Percentiles rank a stretch among this genome's conserved stretches.
phyloP scores from a whole-genome alignment of 2,113 vertebrate species.

The Papio anubis region DNA sequence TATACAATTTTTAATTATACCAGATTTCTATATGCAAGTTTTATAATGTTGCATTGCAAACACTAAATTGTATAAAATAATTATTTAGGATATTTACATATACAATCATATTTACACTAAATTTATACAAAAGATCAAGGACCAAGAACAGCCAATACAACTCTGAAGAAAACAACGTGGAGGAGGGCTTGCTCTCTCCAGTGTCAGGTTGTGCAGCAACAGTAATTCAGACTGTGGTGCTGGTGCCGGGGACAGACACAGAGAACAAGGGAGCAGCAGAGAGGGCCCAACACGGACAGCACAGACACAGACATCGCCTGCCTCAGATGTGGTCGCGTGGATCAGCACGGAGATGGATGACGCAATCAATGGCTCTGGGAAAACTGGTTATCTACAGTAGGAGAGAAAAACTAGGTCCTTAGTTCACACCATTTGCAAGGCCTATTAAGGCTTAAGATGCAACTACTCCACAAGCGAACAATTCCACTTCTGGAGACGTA shows the following conservation, averaged over 20 bases:
- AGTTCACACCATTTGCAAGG: neutral
- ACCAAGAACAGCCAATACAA: neutral
- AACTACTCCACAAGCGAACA: neutral
- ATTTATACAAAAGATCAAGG: neutral
- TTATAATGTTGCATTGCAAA: neutral
- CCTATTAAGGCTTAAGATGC: neutral
- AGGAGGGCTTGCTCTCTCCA: neutral
- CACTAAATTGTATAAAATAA: too few relatives aligned
- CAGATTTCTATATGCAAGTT: neutral
- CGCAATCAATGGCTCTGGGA: neutral
- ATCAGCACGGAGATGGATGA: neutral
- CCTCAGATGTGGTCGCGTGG: neutral
- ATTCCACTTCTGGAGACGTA: neutral
- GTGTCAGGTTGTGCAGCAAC: neutral
- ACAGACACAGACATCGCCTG: neutral
- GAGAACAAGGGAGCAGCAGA: too few relatives aligned
- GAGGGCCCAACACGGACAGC: fast-evolving
- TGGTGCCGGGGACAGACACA: neutral
- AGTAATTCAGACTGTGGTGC: neutral
- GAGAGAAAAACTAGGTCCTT: neutral
- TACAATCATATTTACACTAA: neutral
- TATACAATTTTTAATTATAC: neutral
- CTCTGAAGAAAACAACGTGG: neutral
- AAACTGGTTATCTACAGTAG: neutral
- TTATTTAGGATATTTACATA: neutral